A percentile compares a stretch with the other conserved stretches of the same genome.
Evolutionary conservation across 30 jellyfish, hydroid and myxozoan genomes (phyloP).

Genomic region (Nemopilema nomurai): DNA sequence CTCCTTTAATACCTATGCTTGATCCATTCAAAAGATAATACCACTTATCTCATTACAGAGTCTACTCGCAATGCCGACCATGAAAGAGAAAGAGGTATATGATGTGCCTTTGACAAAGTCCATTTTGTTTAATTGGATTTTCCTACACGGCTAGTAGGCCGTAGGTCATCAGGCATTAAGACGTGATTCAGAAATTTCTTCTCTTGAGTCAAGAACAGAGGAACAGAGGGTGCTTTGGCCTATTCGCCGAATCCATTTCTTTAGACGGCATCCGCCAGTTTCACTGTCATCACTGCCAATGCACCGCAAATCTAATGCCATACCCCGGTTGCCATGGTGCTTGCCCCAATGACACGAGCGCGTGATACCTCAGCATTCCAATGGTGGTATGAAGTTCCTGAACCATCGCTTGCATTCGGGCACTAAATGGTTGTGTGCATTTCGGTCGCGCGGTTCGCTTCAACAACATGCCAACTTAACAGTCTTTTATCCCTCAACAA

Average conservation of each 20-base stretch:
- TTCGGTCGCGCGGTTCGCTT: no score
- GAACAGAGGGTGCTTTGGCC: neutral
- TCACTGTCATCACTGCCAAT: neutral
- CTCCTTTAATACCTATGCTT: slow-evolving; percentile 7
- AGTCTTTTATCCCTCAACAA: no score
- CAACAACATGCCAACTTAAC: no score
- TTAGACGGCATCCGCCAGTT: neutral
- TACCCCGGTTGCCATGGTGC: neutral
- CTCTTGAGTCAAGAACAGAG: neutral
- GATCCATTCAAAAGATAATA: slow-evolving; percentile 24
- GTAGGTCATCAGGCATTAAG: neutral
- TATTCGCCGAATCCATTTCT: neutral
- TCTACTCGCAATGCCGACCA: slow-evolving; percentile 97
- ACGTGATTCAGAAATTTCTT: neutral
- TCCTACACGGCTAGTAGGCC: neutral
- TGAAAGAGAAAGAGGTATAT: slow-evolving; percentile 94
- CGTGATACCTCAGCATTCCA: neutral
- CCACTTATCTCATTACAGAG: slow-evolving; percentile 60
- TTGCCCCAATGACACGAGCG: neutral
- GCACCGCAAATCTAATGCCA: neutral
- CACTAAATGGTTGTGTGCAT: neutral
- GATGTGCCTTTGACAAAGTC: slow-evolving; percentile 4
- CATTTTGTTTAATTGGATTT: slow-evolving; percentile 1
- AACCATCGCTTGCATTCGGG: neutral
- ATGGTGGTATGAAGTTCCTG: neutral